Evolutionary conservation across 2,113 vertebrate genomes (phyloP), one percentile per base, ranked within the genome.

Genomic region (Mastomys coucha): DNA sequence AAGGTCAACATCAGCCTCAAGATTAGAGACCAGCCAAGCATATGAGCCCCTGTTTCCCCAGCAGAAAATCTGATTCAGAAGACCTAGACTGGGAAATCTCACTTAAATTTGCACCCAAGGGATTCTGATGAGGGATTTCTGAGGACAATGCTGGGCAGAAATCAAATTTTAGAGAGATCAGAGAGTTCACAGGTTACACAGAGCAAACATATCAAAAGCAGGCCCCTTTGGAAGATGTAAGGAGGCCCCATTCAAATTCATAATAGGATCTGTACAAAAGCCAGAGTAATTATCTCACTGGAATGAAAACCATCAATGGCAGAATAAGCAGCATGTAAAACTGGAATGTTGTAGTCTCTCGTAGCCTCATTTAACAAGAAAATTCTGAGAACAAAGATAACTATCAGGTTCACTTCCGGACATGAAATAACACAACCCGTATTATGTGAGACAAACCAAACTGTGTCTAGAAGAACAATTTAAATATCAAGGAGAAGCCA

Each of bases 321-420:
- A 90, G 80, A 93, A 81, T 53, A 92, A 91, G 78, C 51, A 78
- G 36, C n/a, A 49, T 85, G 9, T 60, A 81, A 93, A 88, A 60
- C 53, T 56, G 33, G 53, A 85, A 51, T 76, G 58, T 72, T 81
- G 87, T 42, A 67, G 86, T 63, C 78, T 96, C 75, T 87, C 89
- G 19, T 94, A 92, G 90, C 51, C 76, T 94, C 92, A 65, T 39
- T 84, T 90, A 80, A 84, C 1, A 72, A 94, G 84, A 93, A 96
- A 96, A 80, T 24, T 91, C 72, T 78, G 82, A 81, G 72, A 84
- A 69, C n/a, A 63, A 95, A 92, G 85, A 87, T 24, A 87, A 58
- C 88, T 88, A 94, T 69, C 63, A 96, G 90, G 93, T 95, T 90
- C n/a, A 60, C 76, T 91, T 92, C 39, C 65, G 67, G 76, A 77